phyloP scores from a whole-genome alignment of 1,140 invertebrate species.

The Drosophila ogumai region DNA sequence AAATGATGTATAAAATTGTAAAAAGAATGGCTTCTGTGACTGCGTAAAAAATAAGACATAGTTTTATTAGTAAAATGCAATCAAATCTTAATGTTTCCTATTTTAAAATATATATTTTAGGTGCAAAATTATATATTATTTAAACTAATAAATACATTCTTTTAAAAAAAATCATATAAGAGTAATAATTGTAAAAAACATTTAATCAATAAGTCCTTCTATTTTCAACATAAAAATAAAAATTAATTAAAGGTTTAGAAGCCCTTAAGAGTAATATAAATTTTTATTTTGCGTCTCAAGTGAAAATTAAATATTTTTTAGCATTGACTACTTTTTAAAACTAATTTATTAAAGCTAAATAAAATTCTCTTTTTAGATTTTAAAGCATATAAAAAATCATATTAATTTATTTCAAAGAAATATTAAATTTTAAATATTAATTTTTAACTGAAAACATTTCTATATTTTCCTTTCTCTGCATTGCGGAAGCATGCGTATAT shows the following conservation, averaged over 20 bases:
- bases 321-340: too few species aligned
- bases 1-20: background rate
- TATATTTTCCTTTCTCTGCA: background rate
- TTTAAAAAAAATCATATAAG: background rate
- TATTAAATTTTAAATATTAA: too few species aligned
- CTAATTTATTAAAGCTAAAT: background rate
- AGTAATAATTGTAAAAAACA: background rate
- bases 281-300: too few species aligned
- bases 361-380: background rate
- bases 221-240: background rate
- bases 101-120: too few species aligned
- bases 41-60: background rate
- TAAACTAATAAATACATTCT: background rate
- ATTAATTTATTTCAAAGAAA: background rate
- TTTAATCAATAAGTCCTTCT: background rate
- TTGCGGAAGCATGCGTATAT: slow-evolving; percentile 16
- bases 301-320: too few species aligned
- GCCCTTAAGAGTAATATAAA: too few species aligned
- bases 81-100: too few species aligned
- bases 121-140: too few species aligned
- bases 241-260: background rate
- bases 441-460: background rate
- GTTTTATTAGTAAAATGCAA: too few species aligned
- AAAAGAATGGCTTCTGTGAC: accelerated
- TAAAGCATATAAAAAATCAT: background rate